Percentiles rank a stretch among this genome's conserved stretches.
Evolutionary conservation across 2,113 vertebrate genomes (phyloP).

Genomic region (Naja naja): DNA sequence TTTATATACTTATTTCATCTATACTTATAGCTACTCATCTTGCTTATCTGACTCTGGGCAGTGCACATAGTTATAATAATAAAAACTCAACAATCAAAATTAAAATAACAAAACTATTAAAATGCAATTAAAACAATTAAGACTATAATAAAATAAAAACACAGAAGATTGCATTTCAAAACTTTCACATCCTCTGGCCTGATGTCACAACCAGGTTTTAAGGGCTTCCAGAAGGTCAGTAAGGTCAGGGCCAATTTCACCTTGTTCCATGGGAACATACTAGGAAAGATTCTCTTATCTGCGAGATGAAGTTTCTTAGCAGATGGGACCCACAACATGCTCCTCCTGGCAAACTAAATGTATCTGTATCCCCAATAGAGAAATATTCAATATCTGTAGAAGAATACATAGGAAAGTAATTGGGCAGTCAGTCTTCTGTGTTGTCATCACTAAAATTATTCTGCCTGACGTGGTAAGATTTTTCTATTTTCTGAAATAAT

Average conservation of each 20-base stretch:
- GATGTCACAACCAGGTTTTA: background rate
- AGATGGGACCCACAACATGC: background rate
- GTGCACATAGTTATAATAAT: background rate
- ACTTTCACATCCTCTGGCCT: background rate
- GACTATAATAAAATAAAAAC: background rate
- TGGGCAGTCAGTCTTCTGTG: background rate
- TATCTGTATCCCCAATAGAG: background rate
- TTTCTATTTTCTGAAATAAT: background rate
- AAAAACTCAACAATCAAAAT: background rate
- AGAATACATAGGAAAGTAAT: background rate
- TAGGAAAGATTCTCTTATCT: background rate
- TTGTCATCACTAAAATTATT: background rate
- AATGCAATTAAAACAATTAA: background rate
- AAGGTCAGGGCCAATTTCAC: background rate
- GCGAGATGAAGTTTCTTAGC: background rate
- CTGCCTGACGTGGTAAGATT: background rate
- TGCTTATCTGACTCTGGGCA: background rate
- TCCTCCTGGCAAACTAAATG: background rate
- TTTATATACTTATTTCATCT: background rate
- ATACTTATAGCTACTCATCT: background rate
- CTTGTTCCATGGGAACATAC: background rate
- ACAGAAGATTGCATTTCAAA: background rate
- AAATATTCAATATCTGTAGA: background rate
- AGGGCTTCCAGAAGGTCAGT: background rate
- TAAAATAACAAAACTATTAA: background rate